A percentile compares a stretch with the other conserved stretches of the same genome.
Conservation (phyloP, 2,113 vertebrate species). For the Peromyscus maniculatus region DNA sequence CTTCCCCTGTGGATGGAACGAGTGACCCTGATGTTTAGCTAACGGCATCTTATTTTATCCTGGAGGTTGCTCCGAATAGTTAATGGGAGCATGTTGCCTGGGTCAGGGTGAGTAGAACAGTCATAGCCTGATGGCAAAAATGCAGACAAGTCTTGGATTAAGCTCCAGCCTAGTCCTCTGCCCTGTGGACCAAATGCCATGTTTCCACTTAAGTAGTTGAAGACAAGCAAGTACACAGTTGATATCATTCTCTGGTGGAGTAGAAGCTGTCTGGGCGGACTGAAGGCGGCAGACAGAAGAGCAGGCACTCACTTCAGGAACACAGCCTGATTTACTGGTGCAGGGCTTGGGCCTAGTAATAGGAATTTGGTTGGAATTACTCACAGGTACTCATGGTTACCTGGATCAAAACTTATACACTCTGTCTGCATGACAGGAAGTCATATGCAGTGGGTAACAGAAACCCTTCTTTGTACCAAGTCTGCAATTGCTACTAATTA, state of each 20-base stretch:
- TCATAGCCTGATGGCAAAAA: not conserved
- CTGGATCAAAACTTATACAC: slow-evolving; percentile 48
- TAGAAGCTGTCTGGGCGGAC: slow-evolving; percentile 58
- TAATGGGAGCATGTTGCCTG: not conserved
- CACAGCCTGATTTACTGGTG: slow-evolving; percentile 34
- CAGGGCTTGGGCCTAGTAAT: slow-evolving; percentile 41
- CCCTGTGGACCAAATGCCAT: not conserved
- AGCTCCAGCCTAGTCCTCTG: not conserved
- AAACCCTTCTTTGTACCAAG: slow-evolving; percentile 33
- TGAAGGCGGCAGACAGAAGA: not conserved
- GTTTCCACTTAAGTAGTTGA: not conserved
- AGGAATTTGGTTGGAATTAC: slow-evolving; percentile 64
- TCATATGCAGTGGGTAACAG: slow-evolving; percentile 54
- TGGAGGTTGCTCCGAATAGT: not conserved
- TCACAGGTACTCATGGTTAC: slow-evolving; percentile 67
- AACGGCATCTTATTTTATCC: not conserved
- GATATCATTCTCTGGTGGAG: not conserved
- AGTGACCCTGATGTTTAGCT: not conserved
- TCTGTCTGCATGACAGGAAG: slow-evolving; percentile 28
- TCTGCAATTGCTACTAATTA: slow-evolving; percentile 64
- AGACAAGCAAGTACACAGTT: slow-evolving; percentile 10
- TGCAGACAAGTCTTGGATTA: not conserved
- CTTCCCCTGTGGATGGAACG: not conserved
- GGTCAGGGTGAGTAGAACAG: not conserved
- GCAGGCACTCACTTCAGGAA: slow-evolving; percentile 73